Base-by-base conservation (phyloP, 2,797 vertebrate species). In the Morelia viridis region DNA sequence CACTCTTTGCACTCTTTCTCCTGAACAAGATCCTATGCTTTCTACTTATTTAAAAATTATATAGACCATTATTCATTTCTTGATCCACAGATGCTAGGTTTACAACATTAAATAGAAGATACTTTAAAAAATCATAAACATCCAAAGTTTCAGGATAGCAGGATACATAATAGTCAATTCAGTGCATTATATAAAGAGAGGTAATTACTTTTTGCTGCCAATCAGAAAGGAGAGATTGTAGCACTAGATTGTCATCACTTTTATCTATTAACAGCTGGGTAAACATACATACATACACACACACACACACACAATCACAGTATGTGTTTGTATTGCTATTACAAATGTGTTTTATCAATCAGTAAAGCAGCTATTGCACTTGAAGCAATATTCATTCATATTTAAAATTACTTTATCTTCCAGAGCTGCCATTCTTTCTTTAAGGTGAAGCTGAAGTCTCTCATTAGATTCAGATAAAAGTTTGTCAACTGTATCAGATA, bases 381-480 rank as follows among this genome's bases (percentile, higher is more conserved):
- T 58, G 41, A 90, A 84, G 6, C 22, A 87, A 68, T 56, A 24
- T 91, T 1, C 1, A 50, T 28, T 80, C 15, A n/a, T 2, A 62
- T 64, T 92, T 13, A 94, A 19, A 62, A 89, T 19, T 95, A 98
- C 99, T 98, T 99, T 99, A 50, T 99, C 99, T 96, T 99, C 99
- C 96, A 99, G 96, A 0, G 99, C 98, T 12, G 99, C 99, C 99
- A 99, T 99, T 85, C 99, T 98, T 97, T 99, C 99, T 94, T 99
- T 99, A 26, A 99, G 98, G 94, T 99, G 99, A 58, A 99, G 99
- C 95, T 99, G 99, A 15, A 99, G 98, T 94, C 99, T 98, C 97
- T 99, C 99, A 5, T 99, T 99, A 80, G 99, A 99, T 95, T 99
- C 99, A 0, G 99, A 99, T 1, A 99, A 98, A 11, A 99, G 98